Base-by-base conservation (phyloP, 1,140 invertebrate species). In the Zaprionus inermis region DNA sequence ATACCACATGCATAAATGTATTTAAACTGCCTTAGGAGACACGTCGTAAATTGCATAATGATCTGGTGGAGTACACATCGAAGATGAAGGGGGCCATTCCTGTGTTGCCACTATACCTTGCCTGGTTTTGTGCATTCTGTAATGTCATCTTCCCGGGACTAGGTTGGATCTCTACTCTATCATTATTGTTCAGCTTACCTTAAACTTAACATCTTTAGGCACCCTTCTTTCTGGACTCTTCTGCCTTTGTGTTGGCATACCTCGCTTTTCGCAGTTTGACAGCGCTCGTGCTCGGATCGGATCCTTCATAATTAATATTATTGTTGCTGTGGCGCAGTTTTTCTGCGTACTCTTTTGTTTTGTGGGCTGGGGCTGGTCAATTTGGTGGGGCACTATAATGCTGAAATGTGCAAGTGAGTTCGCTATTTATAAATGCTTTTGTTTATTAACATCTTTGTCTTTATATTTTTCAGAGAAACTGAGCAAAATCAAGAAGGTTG, bases 331-430 rank as follows among this genome's bases (percentile, higher is more conserved):
- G 20, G 95, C 96, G 34, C 98, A 99, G 92, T 93, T 97, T 56
- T 98, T 98, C 93, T 98, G 97, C 5, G 96, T 98, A n/a, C 94
- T 98, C 22, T 98, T 99, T 92, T 96, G 98, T 72, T 94, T 98
- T 7, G 98, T 99, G 30, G 98, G 98, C 4, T 99, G 98, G 98
- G 98, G 98, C 72, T 99, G 98, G 98, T 98, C 97, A 32, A 96
- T 99, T 59, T 98, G 97, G 94, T 99, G 98, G 98, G 98, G 98
- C 18, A 95, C 98, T 65, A 97, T 97, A 76, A 97, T 98, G 94
- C 92, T 97, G 12, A 95, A 94, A 88, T 93, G 96, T 92, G 95
- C 96, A 79, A 94, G 95, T 96, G 91, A 94, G 95, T 51, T 30
- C 16, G 0, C 10, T 57, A 55, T 49, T 24, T 59, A 18, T 6